Evolutionary conservation across 2,888 invertebrate species (phyloP), one percentile per base, ranked within the genome.

Genomic region (Anoncus sp.): DNA sequence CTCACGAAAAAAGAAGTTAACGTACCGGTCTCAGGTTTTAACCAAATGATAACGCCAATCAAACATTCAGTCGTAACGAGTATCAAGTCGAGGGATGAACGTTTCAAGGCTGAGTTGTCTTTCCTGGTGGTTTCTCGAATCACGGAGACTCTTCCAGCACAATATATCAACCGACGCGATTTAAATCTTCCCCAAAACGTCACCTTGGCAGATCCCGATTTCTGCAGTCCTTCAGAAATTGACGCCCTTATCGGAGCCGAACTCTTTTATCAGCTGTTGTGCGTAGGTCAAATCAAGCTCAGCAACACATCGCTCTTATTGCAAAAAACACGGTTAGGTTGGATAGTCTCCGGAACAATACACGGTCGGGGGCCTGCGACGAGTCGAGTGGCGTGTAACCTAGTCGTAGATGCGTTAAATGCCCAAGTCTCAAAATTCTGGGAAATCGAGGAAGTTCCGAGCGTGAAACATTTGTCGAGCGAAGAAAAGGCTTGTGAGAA

Each of bases 251-350:
- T 77, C 14, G 75, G 77, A 14, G 74, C 75, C 7, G 79, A 71
- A 7, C 16, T 70, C 12, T 75, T 77, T 60, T 78, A 70, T 40
- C 38, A 69, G n/a, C 27, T 77, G n/a, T 18, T 80, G 18, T 71
- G 74, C 24, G 55, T 71, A 20, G 77, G 77, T 62, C 80, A 80
- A 60, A 40, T 77, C 14, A 71, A 31, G 31, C 31, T 31, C 7
- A 31, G 3, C 31, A 31, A 31, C 31, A 31, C 31, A 3, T 31
- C 31, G 20, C 24, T 65, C n/a, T 38, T 72, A 16, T 59, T 79
- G 22, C 79, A 79, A 51, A 80, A 77, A 43, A 79, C 79, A 7
- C 55, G 55, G 24, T 31, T 80, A 2, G 73, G 81, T 3, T 79
- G 81, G 80, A 24, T 81, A 10, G 60, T 71, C 3, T 35, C 65